Evolutionary conservation across 2,888 invertebrate species (phyloP), one percentile per base, ranked within the genome.

Genomic region (Caenorhabditis japonica): DNA sequence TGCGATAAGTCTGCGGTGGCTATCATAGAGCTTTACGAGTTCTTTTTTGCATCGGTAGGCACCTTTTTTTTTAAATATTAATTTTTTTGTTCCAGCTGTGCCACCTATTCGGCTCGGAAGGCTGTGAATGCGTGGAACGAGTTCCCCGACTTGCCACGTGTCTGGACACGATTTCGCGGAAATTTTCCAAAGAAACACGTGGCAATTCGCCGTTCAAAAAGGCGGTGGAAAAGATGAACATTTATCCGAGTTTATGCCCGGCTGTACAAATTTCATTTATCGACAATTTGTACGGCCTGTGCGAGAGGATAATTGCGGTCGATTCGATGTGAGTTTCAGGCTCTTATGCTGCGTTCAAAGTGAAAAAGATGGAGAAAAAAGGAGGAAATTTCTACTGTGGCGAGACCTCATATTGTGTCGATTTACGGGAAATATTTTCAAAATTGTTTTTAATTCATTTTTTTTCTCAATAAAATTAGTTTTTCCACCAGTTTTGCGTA

Each of bases 251-350:
- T 8, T 64, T 82, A 15, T 79, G 76, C 1, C 76, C 71, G 5
- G 77, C 73, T 3, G 79, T 82, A 12, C 76, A 77, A 53, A 68
- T 81, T 4, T 58, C 75, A 15, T 77, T 80, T 23, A 55, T 92
- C 3, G 93, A 93, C 70, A 92, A 91, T 61, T 89, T 96, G 15
- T 93, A 93, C 87, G 95, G 95, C 0, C 89, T 97, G 27, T 90
- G 92, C 0, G 94, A 95, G 86, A 91, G 97, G 72, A 92, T 95
- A 17, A 94, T 95, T 0, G 97, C 93, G 0, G 93, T 94, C 0
- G 97, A 97, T 89, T 97, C 97, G 79, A 91, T 94, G 87, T 88
- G 73, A 66, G 73, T 13, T n/a, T n/a, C n/a, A n/a, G n/a, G n/a
- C 41, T 33, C 46, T 27, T 15, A 12, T 34, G 3, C 41, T 47